Evolutionary conservation across 2,113 vertebrate genomes (phyloP).

Genomic region (Cottus gobio): DNA sequence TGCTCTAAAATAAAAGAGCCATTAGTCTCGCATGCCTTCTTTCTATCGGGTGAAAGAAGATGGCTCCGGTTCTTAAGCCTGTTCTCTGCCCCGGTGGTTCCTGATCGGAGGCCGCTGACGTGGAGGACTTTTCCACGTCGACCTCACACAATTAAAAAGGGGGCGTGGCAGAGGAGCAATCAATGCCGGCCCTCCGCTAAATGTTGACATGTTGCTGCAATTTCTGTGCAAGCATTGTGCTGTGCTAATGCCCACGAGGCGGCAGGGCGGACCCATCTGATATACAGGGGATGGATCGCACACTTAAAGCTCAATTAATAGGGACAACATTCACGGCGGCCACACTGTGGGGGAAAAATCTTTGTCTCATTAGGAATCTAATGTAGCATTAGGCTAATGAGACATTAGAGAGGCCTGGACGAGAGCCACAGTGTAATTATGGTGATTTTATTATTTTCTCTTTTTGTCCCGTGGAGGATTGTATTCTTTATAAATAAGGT

Average conservation of each 20-base stretch:
- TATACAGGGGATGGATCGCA: constrained; percentile 25
- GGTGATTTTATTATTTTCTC: background rate
- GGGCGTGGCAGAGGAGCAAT: background rate
- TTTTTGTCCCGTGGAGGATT: background rate
- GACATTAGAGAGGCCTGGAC: constrained; percentile 35
- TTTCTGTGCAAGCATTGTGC: constrained; percentile 19
- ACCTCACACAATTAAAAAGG: constrained; percentile 15
- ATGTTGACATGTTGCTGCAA: background rate
- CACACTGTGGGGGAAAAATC: constrained; percentile 27
- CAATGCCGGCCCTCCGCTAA: too few relatives aligned
- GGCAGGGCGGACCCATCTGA: constrained; percentile 32
- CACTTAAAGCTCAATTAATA: constrained; percentile 57
- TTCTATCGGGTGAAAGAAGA: background rate
- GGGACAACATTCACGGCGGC: constrained; percentile 44
- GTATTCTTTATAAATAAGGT: constrained; percentile 13
- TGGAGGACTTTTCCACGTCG: too few relatives aligned
- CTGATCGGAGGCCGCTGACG: constrained; percentile 27
- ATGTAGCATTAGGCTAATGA: constrained; percentile 56
- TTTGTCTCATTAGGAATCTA: constrained; percentile 52
- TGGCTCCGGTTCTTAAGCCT: constrained; percentile 18
- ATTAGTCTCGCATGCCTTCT: background rate
- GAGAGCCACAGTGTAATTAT: constrained; percentile 22
- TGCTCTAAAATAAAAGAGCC: constrained; percentile 8
- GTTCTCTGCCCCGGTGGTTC: background rate
- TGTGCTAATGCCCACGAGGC: constrained; percentile 37